These are phyloP conservation scores for Macrochelys suwanniensis DNA, from an alignment of 2,797 vertebrate genomes.

Conservation along the genomic window DNA sequence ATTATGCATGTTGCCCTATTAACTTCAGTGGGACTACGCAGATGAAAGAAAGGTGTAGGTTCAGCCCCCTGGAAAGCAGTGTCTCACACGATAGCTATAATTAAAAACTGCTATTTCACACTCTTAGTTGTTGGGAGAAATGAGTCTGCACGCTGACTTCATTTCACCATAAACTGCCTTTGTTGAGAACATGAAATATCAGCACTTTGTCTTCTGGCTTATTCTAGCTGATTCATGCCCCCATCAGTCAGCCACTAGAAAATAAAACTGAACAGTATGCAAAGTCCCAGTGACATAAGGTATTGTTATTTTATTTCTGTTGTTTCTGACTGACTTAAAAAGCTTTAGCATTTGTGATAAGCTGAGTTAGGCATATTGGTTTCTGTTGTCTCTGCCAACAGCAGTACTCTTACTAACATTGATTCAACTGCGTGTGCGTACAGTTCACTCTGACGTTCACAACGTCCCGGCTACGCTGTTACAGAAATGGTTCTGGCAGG, in stretches of 20 bases:
- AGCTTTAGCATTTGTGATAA: not conserved
- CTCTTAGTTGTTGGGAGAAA: not conserved
- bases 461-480: not conserved
- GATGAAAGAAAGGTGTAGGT: not conserved
- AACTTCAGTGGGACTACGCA: not conserved
- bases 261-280: not conserved
- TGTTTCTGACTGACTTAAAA: not conserved
- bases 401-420: not conserved
- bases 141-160: not conserved
- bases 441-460: not conserved
- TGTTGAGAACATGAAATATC: not conserved
- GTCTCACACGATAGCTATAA: not conserved
- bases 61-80: not conserved
- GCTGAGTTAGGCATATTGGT: not conserved
- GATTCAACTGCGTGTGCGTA: not conserved
- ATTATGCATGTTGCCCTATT: not conserved
- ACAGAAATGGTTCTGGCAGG: not conserved
- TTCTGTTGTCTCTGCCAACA: not conserved
- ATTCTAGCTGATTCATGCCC: not conserved
- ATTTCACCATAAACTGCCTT: not conserved
- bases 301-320: accelerated
- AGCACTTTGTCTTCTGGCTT: not conserved
- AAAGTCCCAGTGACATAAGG: not conserved
- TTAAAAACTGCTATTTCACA: not conserved
- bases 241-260: not conserved